phyloP scores from a whole-genome alignment of 2,797 vertebrate species.

The Triplophysa yarkandensis region DNA sequence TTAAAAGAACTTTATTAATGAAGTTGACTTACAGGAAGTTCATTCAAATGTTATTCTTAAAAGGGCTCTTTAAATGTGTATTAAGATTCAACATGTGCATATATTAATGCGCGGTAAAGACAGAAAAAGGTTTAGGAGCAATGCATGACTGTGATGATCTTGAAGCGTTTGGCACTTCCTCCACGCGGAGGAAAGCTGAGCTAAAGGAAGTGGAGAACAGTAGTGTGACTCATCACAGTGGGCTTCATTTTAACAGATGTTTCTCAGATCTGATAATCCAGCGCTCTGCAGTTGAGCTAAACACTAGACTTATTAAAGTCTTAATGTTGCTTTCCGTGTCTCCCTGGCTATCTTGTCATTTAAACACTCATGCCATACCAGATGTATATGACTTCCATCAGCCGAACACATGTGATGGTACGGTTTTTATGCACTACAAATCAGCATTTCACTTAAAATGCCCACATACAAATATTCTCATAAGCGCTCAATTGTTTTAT shows the following conservation, averaged over 20 bases:
- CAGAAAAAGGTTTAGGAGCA: background rate
- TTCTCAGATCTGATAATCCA: conserved; percentile 52
- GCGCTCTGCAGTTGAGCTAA: conserved; percentile 14
- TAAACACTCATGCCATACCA: no score
- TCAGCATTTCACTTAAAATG: background rate
- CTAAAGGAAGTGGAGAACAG: conserved; percentile 44
- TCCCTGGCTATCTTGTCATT: background rate
- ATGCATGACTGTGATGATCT: background rate
- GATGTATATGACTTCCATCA: no score
- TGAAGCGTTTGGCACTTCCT: conserved; percentile 9
- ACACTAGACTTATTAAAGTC: no score
- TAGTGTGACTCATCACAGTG: conserved; percentile 53
- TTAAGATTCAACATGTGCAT: background rate
- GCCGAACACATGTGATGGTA: no score
- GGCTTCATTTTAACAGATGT: conserved; percentile 52
- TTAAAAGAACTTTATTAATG: no score
- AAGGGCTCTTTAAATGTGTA: no score
- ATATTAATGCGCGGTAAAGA: background rate
- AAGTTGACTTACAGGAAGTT: no score
- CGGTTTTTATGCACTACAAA: no score
- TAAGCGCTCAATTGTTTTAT: background rate
- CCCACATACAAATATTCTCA: background rate
- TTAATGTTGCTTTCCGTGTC: conserved; percentile 9
- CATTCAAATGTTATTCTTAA: no score
- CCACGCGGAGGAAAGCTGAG: conserved; percentile 5